Base-by-base conservation (phyloP, 2,888 invertebrate species). In the Polylopha cassiicola region DNA sequence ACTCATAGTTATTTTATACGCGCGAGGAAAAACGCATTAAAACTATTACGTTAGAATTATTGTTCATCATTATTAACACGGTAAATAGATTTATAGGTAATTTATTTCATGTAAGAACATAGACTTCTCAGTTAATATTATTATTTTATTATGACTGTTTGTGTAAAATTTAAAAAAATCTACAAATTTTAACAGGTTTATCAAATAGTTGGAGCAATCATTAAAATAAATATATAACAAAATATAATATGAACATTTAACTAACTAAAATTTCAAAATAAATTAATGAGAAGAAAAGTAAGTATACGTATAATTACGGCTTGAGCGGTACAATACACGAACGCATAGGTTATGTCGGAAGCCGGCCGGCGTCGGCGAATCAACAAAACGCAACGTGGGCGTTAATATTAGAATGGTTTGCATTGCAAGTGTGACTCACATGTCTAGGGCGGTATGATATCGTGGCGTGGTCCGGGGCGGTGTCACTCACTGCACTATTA, bases 401-500 rank as follows among this genome's bases (percentile, higher is more conserved):
- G 28, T 23, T 34, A 39, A n/a, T n/a, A n/a, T n/a, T n/a, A n/a
- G n/a, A n/a, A n/a, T n/a, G n/a, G n/a, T n/a, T n/a, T n/a, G n/a
- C n/a, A n/a, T n/a, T 51, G 48, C 55, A 53, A 28, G 47, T 47
- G 53, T 61, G 61, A 84, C 82, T 84, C 82, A 84, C 82, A 81
- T 77, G 74, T 69, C 60, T 71, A 57, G 61, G 58, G 66, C 62
- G 58, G 64, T 64, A 65, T 65, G 63, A 62, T 67, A 60, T 54
- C 65, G 56, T 54, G 63, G 72, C 70, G 63, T 65, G 73, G 71
- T 65, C 68, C 69, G 67, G 67, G 63, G 66, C 49, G 64, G 61
- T 55, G 58, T 55, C 68, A 71, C 70, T 59, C 68, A 71, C 65
- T 61, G 68, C 64, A 68, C 67, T 43, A 27, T 23, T 23, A 30